Conservation (phyloP, 2,888 invertebrate genomes). For the Gastrophysa polygoni region DNA sequence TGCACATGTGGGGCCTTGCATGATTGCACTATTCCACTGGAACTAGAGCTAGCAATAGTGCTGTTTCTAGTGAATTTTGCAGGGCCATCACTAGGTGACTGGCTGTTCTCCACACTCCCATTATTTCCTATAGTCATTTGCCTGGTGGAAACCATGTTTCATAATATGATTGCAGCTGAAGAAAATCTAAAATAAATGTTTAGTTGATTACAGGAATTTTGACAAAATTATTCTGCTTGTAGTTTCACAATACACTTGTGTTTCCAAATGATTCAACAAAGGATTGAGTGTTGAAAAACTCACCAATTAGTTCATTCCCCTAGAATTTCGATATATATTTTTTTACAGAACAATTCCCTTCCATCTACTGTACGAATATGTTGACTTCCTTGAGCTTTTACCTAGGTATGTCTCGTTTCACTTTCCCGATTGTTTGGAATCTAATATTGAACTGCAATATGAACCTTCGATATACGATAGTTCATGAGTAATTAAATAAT, state of each 20-base stretch:
- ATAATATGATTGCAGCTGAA: slow-evolving; percentile 5
- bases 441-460: background rate
- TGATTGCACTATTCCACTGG: slow-evolving; percentile 43
- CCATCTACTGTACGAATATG: background rate
- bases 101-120: slow-evolving; percentile 51
- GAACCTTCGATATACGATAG: too few relatives aligned
- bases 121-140: slow-evolving; percentile 61
- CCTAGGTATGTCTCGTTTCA: background rate
- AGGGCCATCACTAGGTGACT: slow-evolving; percentile 42
- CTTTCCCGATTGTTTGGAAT: background rate
- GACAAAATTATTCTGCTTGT: too few relatives aligned
- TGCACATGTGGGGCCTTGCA: slow-evolving; percentile 39
- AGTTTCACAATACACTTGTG: too few relatives aligned
- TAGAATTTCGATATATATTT: background rate
- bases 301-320: background rate
- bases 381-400: background rate
- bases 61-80: slow-evolving; percentile 53
- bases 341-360: background rate
- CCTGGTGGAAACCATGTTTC: slow-evolving; percentile 64
- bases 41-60: slow-evolving; percentile 27
- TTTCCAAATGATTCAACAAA: too few relatives aligned
- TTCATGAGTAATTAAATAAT: too few relatives aligned
- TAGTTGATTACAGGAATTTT: too few relatives aligned
- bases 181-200: background rate
- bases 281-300: too few relatives aligned